These are phyloP conservation scores for Lethenteron camtschaticum DNA, from an alignment of 2,113 vertebrate genomes.

Conservation along the genomic window DNA sequence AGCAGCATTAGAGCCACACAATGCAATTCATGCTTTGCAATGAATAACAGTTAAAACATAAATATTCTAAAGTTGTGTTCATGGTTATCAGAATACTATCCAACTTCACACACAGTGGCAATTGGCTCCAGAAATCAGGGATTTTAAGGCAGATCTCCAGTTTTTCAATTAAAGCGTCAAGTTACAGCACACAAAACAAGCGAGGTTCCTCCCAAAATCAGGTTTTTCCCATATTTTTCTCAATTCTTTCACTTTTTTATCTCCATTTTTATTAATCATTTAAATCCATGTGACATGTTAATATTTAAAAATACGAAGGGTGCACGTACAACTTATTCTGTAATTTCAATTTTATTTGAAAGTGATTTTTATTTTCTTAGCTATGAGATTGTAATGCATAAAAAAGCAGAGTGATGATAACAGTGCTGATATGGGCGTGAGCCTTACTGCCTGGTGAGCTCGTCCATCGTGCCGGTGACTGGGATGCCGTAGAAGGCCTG, in stretches of 20 bases:
- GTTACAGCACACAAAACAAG: too few relatives aligned
- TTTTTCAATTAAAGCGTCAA: neutral
- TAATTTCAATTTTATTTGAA: too few relatives aligned
- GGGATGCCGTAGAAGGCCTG: conserved; percentile 72
- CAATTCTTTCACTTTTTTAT: neutral
- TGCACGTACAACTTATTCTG: too few relatives aligned
- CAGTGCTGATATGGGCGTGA: neutral
- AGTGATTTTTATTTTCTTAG: too few relatives aligned
- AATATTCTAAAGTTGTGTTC: neutral
- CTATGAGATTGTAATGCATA: too few relatives aligned
- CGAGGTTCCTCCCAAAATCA: too few relatives aligned
- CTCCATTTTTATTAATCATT: neutral
- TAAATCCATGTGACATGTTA: neutral
- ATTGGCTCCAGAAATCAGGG: neutral
- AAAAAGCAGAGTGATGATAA: neutral
- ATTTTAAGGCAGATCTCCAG: neutral
- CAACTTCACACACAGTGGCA: neutral
- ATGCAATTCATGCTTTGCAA: too few relatives aligned
- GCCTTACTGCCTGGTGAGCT: conserved; percentile 48
- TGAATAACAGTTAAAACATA: neutral
- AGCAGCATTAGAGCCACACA: too few relatives aligned
- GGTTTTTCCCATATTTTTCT: neutral
- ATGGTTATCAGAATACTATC: neutral
- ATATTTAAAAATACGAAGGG: too few relatives aligned
- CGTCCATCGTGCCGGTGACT: conserved; percentile 45